Evolutionary conservation across 2,888 invertebrate species (phyloP).

Genomic region (Branchipolynoe longqiensis): DNA sequence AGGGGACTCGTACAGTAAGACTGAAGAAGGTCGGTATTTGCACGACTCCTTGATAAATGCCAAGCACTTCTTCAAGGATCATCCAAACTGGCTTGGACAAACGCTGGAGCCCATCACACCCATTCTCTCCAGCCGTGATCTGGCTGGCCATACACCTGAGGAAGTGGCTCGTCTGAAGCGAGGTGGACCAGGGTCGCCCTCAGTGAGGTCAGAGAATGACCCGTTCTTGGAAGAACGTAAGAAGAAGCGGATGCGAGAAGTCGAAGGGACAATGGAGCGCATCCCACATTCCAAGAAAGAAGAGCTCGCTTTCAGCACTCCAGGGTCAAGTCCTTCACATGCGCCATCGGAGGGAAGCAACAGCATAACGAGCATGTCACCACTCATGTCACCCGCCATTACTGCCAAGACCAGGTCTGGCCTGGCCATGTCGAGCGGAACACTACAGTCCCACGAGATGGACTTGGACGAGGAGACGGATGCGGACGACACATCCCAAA

Average conservation of each 20-base stretch:
- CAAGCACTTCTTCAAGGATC: slow-evolving; percentile 73
- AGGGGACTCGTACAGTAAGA: slow-evolving; percentile 71
- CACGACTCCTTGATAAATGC: slow-evolving; percentile 75
- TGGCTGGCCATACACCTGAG: not conserved
- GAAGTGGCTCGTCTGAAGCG: not conserved
- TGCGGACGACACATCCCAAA: slow-evolving; percentile 45
- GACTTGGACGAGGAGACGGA: slow-evolving; percentile 53
- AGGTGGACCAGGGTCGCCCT: not conserved
- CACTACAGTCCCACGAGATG: not conserved
- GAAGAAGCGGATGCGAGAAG: slow-evolving; percentile 15
- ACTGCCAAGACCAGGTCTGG: not conserved
- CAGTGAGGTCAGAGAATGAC: slow-evolving; percentile 15
- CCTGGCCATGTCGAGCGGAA: not conserved
- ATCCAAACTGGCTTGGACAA: slow-evolving; percentile 75
- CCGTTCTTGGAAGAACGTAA: slow-evolving; percentile 24
- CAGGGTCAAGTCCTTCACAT: slow-evolving; percentile 22
- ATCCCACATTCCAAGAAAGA: slow-evolving; percentile 16
- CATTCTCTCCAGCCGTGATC: slow-evolving; percentile 57
- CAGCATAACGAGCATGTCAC: slow-evolving; percentile 52
- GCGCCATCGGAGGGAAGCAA: slow-evolving; percentile 30
- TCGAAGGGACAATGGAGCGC: slow-evolving; percentile 23
- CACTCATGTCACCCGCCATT: slow-evolving; percentile 17
- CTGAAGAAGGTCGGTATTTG: slow-evolving; percentile 74
- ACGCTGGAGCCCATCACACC: slow-evolving; percentile 61
- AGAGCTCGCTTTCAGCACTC: not conserved